Evolutionary conservation across 2,888 invertebrate species (phyloP).

Genomic region (Oegoconia quadripuncta): DNA sequence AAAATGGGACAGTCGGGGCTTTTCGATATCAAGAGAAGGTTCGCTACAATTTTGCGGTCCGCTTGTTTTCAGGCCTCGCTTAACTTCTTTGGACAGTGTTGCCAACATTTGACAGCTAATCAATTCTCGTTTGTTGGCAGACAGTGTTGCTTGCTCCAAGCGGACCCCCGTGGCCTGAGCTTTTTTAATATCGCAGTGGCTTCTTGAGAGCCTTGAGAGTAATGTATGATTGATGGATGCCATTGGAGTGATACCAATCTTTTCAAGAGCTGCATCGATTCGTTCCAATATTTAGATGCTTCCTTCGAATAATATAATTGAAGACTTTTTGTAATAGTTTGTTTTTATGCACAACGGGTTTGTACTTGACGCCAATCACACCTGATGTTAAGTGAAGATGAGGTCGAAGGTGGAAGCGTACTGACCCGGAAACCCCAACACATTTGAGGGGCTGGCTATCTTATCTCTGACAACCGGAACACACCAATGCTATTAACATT

Average conservation of each 20-base stretch:
- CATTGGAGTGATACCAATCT: neutral
- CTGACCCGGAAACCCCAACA: no score
- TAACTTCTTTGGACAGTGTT: constrained; percentile 2
- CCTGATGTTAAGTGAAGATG: no score
- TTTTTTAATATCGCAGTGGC: constrained; percentile 39
- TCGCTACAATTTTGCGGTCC: neutral
- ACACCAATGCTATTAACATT: no score
- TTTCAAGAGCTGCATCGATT: neutral
- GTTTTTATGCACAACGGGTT: no score
- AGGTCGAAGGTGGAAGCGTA: no score
- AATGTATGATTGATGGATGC: constrained; percentile 6
- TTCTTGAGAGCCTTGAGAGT: constrained; percentile 20
- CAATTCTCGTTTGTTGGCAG: constrained; percentile 34
- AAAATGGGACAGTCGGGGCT: neutral
- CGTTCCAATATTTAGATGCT: no score
- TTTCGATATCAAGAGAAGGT: neutral
- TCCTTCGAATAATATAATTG: no score
- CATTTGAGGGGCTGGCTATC: no score
- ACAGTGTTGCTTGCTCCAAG: constrained; percentile 22
- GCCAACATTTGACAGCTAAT: constrained; percentile 40
- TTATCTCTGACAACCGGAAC: no score
- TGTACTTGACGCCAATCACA: no score
- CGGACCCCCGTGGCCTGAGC: constrained; percentile 21
- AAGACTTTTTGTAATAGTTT: no score
- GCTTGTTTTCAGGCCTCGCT: constrained; percentile 13